Evolutionary conservation across 2,113 vertebrate genomes (phyloP).

Genomic region (Suncus etruscus): DNA sequence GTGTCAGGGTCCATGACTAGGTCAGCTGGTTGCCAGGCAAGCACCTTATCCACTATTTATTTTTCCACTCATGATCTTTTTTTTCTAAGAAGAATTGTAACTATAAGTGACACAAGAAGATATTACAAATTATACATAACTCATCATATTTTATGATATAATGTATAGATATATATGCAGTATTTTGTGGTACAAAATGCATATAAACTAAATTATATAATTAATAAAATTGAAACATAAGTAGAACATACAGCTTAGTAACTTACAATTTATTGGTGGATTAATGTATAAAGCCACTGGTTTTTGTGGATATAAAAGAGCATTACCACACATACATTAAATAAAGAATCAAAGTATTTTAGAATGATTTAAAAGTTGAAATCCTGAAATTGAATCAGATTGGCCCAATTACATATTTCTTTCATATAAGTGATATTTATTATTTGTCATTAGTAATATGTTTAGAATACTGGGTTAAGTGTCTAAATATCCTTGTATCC

Average conservation of each 20-base stretch:
- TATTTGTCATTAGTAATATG: background rate
- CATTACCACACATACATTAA: background rate
- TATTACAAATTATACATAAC: background rate
- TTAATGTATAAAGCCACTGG: background rate
- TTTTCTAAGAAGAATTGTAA: too few relatives aligned
- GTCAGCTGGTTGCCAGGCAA: too few relatives aligned
- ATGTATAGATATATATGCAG: background rate
- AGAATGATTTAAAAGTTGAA: conserved; percentile 1
- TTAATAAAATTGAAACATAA: too few relatives aligned
- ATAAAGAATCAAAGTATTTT: background rate
- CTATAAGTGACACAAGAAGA: background rate
- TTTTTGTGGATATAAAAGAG: background rate
- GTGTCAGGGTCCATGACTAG: too few relatives aligned
- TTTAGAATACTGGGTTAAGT: background rate
- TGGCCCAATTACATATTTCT: background rate
- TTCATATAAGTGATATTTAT: background rate
- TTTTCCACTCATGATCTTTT: too few relatives aligned
- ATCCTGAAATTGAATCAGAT: background rate
- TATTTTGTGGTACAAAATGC: too few relatives aligned
- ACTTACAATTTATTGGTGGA: background rate
- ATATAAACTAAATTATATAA: too few relatives aligned
- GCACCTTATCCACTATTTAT: too few relatives aligned
- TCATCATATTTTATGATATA: background rate
- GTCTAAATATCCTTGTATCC: background rate
- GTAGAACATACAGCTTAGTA: too few relatives aligned